phyloP scores from a whole-genome alignment of 2,113 vertebrate species.

The Mellivora capensis region DNA sequence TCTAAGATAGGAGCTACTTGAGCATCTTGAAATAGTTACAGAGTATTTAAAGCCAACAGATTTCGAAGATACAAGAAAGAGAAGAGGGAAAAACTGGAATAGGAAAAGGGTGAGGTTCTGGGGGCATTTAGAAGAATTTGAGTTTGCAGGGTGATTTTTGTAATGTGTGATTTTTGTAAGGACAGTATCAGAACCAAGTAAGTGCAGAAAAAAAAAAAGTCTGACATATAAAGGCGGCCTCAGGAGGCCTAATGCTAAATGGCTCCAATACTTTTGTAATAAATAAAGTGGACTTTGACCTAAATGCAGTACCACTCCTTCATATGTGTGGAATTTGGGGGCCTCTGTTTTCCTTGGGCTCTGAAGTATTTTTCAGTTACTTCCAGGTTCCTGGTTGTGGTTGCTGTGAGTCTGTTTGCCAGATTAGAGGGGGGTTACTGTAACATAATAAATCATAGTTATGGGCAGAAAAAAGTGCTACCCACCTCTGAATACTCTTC shows the following conservation, averaged over 20 bases:
- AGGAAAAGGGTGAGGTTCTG: neutral
- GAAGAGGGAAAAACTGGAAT: neutral
- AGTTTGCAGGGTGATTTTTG: neutral
- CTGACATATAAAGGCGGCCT: neutral
- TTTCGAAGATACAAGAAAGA: neutral
- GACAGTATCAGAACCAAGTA: neutral
- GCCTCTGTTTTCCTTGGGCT: constrained; percentile 25
- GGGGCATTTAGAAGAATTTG: neutral
- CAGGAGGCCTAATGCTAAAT: neutral
- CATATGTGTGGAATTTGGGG: neutral
- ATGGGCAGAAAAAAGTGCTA: constrained; percentile 39
- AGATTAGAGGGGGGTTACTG: constrained; percentile 32
- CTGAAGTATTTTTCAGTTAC: constrained; percentile 42
- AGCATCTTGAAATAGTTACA: neutral
- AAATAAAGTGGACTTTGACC: constrained; percentile 15
- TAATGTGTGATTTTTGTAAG: neutral
- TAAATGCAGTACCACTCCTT: neutral
- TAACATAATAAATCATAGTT: constrained; percentile 63
- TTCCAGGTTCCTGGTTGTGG: constrained; percentile 56
- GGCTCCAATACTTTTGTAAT: neutral
- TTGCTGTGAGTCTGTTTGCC: constrained; percentile 42
- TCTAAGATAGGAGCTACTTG: neutral
- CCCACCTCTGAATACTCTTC: constrained; percentile 41
- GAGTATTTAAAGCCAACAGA: neutral
- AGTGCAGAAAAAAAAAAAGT: neutral